Percentiles rank a stretch among this genome's conserved stretches.
Evolutionary conservation across 1,140 invertebrate species (phyloP).

Genomic region (Hyles euphorbiae): DNA sequence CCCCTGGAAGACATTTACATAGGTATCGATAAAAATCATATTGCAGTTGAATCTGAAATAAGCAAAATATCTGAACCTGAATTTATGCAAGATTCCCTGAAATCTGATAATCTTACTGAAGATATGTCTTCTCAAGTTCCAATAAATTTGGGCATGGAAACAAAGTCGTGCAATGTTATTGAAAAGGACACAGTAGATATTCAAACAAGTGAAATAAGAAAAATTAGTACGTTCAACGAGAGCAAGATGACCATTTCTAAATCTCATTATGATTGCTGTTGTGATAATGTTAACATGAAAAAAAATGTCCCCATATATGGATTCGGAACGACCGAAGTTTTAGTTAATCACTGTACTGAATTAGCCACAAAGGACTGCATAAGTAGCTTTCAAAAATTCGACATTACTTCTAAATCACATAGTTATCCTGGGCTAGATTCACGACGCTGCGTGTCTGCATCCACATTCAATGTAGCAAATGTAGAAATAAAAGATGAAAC

Average conservation of each 20-base stretch:
- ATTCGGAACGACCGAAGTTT: constrained; percentile 16
- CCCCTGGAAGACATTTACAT: background rate
- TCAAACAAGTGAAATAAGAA: constrained; percentile 28
- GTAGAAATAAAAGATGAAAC: background rate
- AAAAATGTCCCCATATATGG: constrained; percentile 1
- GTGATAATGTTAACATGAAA: background rate
- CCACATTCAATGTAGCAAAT: background rate
- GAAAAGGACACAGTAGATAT: constrained; percentile 16
- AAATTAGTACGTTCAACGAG: constrained; percentile 18
- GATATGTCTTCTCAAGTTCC: constrained; percentile 34
- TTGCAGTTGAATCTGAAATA: background rate
- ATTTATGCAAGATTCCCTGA: background rate
- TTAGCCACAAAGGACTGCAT: background rate
- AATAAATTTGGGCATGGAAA: constrained; percentile 24
- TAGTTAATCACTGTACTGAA: constrained; percentile 14
- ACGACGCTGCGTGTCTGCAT: background rate
- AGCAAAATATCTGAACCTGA: background rate
- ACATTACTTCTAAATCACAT: background rate
- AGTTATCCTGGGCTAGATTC: background rate
- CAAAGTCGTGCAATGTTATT: constrained; percentile 43
- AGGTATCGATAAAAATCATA: background rate
- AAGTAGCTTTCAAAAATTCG: background rate
- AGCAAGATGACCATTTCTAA: constrained; percentile 19
- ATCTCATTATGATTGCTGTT: constrained; percentile 28
- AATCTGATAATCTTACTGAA: constrained; percentile 14